A percentile compares a stretch with the other conserved stretches of the same genome.
Conservation (phyloP, 2,797 vertebrate species). For the Neopelma chrysocephalum region DNA sequence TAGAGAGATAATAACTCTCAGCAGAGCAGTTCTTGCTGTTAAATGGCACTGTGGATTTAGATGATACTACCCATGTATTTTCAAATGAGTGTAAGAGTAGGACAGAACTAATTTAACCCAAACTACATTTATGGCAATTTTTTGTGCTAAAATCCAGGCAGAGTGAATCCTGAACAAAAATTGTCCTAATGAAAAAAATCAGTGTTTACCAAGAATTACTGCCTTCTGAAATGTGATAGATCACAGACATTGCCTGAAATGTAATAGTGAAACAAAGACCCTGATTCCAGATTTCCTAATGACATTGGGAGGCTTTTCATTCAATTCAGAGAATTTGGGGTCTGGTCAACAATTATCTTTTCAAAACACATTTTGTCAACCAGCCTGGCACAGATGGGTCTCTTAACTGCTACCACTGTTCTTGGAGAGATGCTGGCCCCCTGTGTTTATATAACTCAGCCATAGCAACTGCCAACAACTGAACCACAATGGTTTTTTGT, state of each 20-base stretch:
- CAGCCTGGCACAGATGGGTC: neutral
- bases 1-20: neutral
- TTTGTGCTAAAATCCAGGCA: neutral
- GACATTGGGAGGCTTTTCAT: neutral
- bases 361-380: neutral
- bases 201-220: neutral
- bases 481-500: neutral
- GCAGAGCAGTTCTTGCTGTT: neutral
- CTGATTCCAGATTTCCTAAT: neutral
- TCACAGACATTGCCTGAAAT: neutral
- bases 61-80: neutral
- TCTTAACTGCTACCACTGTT: neutral
- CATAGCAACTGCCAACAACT: neutral
- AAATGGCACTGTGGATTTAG: neutral
- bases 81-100: neutral
- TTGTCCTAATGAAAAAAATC: neutral
- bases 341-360: neutral
- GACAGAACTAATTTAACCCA: neutral
- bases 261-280: neutral
- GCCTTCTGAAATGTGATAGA: neutral
- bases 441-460: neutral
- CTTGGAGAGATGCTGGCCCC: neutral
- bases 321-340: neutral
- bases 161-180: neutral
- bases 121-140: neutral